phyloP scores from a whole-genome alignment of 2,113 vertebrate species.

The Peromyscus polionotus region DNA sequence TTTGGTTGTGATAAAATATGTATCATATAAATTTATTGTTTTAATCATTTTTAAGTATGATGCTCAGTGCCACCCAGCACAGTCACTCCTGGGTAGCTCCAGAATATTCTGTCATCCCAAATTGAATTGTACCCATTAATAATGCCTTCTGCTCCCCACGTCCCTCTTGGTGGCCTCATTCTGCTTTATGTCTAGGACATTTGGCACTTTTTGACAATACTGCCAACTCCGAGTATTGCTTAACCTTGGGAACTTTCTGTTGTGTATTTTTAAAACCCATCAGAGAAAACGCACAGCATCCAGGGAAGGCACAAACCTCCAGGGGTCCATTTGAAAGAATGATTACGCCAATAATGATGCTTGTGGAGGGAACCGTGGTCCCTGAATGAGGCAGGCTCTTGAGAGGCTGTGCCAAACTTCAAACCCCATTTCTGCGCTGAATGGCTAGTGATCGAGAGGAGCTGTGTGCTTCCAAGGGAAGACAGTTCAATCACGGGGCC shows the following conservation, averaged over 20 bases:
- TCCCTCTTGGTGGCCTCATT: neutral
- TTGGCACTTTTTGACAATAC: slow-evolving; percentile 49
- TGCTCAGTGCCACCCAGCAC: neutral
- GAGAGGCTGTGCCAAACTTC: slow-evolving; percentile 52
- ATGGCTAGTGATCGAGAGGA: slow-evolving; percentile 57
- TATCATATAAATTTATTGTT: neutral
- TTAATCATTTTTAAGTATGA: slow-evolving; percentile 13
- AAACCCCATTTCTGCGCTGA: slow-evolving; percentile 74
- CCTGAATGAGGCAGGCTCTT: slow-evolving; percentile 43
- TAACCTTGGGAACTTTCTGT: slow-evolving; percentile 71
- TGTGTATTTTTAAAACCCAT: slow-evolving; percentile 68
- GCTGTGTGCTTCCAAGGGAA: slow-evolving; percentile 66
- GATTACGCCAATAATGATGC: slow-evolving; percentile 80
- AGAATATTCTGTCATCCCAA: slow-evolving; percentile 16
- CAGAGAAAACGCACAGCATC: slow-evolving; percentile 74
- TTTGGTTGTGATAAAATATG: slow-evolving; percentile 36
- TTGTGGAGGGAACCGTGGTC: slow-evolving; percentile 61
- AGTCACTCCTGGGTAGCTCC: neutral
- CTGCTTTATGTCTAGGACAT: neutral
- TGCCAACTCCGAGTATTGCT: slow-evolving; percentile 65
- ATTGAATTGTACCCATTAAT: neutral
- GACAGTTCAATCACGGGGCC: slow-evolving; percentile 77
- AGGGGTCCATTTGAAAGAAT: slow-evolving; percentile 81
- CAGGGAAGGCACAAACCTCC: slow-evolving; percentile 75
- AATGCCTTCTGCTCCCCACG: neutral